Evolutionary conservation across 2,113 vertebrate genomes (phyloP).

Genomic region (Podiceps cristatus): DNA sequence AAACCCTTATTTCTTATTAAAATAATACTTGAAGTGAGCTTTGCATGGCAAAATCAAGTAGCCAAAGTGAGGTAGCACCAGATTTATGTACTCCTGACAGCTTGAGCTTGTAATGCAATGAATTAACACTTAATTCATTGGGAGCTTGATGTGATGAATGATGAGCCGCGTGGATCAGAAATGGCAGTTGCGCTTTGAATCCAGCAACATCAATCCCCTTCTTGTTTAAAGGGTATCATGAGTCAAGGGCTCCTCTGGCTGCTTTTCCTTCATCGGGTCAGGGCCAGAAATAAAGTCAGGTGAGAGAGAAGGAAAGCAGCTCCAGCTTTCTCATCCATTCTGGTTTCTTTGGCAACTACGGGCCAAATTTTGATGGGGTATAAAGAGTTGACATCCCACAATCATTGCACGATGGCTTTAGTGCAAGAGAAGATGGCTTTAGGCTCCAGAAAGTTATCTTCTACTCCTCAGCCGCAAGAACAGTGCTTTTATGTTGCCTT

Average conservation of each 20-base stretch:
- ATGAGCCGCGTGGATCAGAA: neutral
- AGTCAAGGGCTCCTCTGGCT: neutral
- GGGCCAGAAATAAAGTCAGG: neutral
- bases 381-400: neutral
- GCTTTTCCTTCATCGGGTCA: neutral
- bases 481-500: neutral
- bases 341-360: neutral
- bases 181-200: neutral
- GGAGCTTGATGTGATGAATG: neutral
- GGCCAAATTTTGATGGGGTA: neutral
- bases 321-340: neutral
- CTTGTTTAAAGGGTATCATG: neutral
- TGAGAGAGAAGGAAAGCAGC: neutral
- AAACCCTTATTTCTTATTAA: neutral
- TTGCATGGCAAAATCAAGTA: neutral
- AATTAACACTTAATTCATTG: neutral
- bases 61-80: neutral
- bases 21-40: neutral
- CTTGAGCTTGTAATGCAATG: neutral
- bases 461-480: neutral
- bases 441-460: neutral
- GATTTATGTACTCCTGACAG: neutral
- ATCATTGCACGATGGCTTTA: fast-evolving
- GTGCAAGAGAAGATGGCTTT: neutral
- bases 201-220: neutral